Base-by-base conservation (phyloP, 2,888 invertebrate species). In the Gryllus longicercus region DNA sequence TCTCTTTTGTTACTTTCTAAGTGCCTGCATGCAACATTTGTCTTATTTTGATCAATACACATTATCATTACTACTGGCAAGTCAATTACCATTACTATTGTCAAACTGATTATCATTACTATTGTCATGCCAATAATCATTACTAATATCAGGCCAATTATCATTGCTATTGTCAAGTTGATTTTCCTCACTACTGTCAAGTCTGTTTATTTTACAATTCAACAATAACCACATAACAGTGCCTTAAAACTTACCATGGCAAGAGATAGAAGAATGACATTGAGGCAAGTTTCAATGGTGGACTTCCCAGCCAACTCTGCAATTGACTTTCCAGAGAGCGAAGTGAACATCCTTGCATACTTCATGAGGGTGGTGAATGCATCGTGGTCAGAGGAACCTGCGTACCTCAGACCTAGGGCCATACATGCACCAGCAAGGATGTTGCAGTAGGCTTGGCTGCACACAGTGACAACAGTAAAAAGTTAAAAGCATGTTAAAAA, bases 341-440 rank as follows among this genome's bases (percentile, higher is more conserved):
- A 89, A 11, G 93, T 90, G 84, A 95, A 92, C 86, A 92, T 90
- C 80, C 91, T 90, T 50, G 92, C 92, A 86, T 93, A 95, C 85
- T 93, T 91, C 82, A 94, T 91, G 50, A 97, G 88, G 0, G 94
- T 93, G 85, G 93, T 91, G 80, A 94, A 94, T 0, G 97, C 98
- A 79, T 92, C 91, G 80, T 90, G 89, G 86, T 96, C 92, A 16
- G 95, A 95, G 0, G 97, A 94, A 74, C 99, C 98, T 1, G 99
- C 98, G 89, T 94, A 99, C 83, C 95, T 94, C 5, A 99, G 89
- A 1, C 97, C 98, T 84, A 99, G 88, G 11, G 96, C 95, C 89
- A 99, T 94, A 84, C 97, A 96, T 2, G 96, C 97, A 23, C 99
- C 99, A 0, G 97, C 94, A 81, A 97, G 91, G 82, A 98, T 96